These are phyloP conservation scores for Chrysina gloriosa DNA, from an alignment of 2,888 invertebrate species.

Conservation along the genomic window DNA sequence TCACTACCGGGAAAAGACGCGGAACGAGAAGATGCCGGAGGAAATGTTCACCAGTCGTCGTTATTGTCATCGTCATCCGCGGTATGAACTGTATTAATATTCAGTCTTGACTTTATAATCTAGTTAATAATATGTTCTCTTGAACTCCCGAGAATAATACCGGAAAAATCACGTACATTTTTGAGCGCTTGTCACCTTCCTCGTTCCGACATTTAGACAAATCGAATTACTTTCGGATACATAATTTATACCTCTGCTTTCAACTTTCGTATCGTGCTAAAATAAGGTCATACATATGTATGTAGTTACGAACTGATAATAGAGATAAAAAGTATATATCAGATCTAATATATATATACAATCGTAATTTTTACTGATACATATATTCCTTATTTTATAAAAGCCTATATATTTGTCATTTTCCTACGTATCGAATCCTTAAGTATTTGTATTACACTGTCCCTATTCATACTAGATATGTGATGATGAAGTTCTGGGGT, in stretches of 20 bases:
- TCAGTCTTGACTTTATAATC: slow-evolving; percentile 39
- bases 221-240: slow-evolving; percentile 22
- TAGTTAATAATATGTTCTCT: slow-evolving; percentile 35
- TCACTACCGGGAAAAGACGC: slow-evolving; percentile 25
- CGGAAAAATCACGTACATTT: slow-evolving; percentile 35
- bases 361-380: too few relatives aligned
- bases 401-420: too few relatives aligned
- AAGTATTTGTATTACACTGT: too few relatives aligned
- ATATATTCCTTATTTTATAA: too few relatives aligned
- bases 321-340: neutral
- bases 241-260: slow-evolving; percentile 5
- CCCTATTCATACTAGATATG: neutral
- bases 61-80: slow-evolving; percentile 33
- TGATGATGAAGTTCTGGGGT: neutral
- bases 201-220: neutral
- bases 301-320: neutral
- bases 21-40: slow-evolving; percentile 12
- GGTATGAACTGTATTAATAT: slow-evolving; percentile 37
- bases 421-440: too few relatives aligned
- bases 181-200: slow-evolving; percentile 10
- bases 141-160: slow-evolving; percentile 24
- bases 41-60: slow-evolving; percentile 21
- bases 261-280: neutral
- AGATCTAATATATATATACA: too few relatives aligned
- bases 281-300: neutral